Conservation (phyloP, 2,888 invertebrate genomes). For the Agonopterix alstromeriana region DNA sequence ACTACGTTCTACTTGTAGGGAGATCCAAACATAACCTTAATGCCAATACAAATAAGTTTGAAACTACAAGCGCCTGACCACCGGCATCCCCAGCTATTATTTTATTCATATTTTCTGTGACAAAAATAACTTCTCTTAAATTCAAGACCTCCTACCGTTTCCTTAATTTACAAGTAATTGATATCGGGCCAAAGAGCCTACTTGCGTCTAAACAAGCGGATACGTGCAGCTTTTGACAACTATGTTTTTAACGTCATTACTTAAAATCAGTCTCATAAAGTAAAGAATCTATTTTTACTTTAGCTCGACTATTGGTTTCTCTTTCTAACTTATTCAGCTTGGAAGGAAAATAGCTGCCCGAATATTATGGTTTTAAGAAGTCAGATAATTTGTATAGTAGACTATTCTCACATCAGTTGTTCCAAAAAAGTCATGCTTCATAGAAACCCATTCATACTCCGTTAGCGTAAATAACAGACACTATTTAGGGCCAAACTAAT, state of each 20-base stretch:
- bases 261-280: constrained; percentile 73
- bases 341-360: background rate
- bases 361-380: too few species aligned
- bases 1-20: too few species aligned
- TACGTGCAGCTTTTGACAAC: constrained; percentile 26
- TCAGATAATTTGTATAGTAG: background rate
- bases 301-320: background rate
- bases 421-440: background rate
- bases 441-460: constrained; percentile 1
- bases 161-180: constrained; percentile 59
- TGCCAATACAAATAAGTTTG: background rate
- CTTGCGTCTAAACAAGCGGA: constrained; percentile 14
- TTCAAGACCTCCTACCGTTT: constrained; percentile 43
- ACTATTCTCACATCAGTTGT: too few species aligned
- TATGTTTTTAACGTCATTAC: constrained; percentile 45
- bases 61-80: constrained; percentile 45
- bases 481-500: constrained; percentile 28
- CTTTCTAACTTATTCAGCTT: background rate
- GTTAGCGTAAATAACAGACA: constrained; percentile 32
- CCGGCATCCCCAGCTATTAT: constrained; percentile 58
- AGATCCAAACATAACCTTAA: too few species aligned
- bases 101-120: constrained; percentile 57
- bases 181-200: constrained; percentile 56
- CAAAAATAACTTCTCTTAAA: constrained; percentile 70
- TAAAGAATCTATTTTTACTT: constrained; percentile 35